Percentiles rank a stretch among this genome's conserved stretches.
phyloP scores from a whole-genome alignment of 2,113 vertebrate species.

The Cyphomyrus plagiostoma region DNA sequence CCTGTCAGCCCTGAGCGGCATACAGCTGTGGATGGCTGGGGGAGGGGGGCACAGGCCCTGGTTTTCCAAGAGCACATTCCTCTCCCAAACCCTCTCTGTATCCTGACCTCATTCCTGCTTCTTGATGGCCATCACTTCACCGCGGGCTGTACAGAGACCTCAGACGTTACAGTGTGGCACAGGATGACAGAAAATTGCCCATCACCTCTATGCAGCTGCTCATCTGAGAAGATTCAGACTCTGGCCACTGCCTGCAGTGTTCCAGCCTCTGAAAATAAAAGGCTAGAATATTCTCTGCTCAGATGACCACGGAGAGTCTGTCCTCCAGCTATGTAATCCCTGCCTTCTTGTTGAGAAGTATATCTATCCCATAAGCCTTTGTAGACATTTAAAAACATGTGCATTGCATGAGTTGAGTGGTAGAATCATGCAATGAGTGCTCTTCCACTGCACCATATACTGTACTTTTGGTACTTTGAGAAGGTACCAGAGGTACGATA shows the following conservation, averaged over 20 bases:
- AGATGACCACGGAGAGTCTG: not conserved
- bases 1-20: not conserved
- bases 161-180: not conserved
- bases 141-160: not conserved
- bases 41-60: not conserved
- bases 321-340: not conserved
- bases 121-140: not conserved
- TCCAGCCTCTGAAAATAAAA: not conserved
- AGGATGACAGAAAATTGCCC: slow-evolving; percentile 10
- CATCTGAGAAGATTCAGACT: not conserved
- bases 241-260: not conserved
- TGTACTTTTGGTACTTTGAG: too few species aligned
- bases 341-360: not conserved
- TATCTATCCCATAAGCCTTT: too few species aligned
- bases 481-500: too few species aligned
- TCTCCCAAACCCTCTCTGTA: not conserved
- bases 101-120: slow-evolving; percentile 7
- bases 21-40: not conserved
- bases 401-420: too few species aligned
- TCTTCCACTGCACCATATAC: too few species aligned
- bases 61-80: not conserved
- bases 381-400: too few species aligned
- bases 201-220: not conserved
- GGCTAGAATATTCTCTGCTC: not conserved
- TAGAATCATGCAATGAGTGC: too few species aligned